Conservation (phyloP, 2,888 invertebrate genomes). For the Parochlus steinenii region DNA sequence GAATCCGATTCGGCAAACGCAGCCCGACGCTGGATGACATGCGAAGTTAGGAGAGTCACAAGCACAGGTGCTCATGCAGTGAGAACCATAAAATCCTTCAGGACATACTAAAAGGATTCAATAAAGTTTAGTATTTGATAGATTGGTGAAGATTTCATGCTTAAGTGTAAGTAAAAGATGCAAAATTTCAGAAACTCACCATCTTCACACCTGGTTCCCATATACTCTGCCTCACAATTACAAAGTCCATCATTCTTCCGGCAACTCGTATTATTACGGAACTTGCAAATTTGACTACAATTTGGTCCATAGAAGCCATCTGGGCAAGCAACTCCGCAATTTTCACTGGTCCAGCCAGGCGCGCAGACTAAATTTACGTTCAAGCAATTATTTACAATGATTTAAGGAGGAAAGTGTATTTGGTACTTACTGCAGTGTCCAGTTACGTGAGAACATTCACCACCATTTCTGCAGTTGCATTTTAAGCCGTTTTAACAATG, state of each 20-base stretch:
- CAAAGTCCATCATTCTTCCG: constrained; percentile 74
- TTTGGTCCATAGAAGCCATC: constrained; percentile 79
- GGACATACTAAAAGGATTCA: too few relatives aligned
- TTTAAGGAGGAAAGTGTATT: too few relatives aligned
- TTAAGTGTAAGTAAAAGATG: too few relatives aligned
- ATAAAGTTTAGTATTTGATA: too few relatives aligned
- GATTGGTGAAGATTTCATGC: too few relatives aligned
- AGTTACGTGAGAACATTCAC: constrained; percentile 77
- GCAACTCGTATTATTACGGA: constrained; percentile 63
- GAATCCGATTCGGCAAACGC: constrained; percentile 62
- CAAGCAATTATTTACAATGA: too few relatives aligned
- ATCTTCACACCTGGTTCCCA: too few relatives aligned
- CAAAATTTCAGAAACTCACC: too few relatives aligned
- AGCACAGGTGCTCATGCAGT: too few relatives aligned
- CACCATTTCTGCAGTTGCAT: constrained; percentile 78
- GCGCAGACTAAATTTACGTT: too few relatives aligned
- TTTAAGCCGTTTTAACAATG: constrained; percentile 52
- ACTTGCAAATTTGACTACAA: constrained; percentile 68
- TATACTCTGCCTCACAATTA: constrained; percentile 55
- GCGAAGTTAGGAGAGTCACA: constrained; percentile 59
- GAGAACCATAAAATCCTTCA: too few relatives aligned
- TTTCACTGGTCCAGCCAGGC: constrained; percentile 71
- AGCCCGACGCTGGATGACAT: constrained; percentile 68
- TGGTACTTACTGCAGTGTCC: constrained; percentile 45
- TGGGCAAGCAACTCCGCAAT: constrained; percentile 69